phyloP scores from a whole-genome alignment of 2,113 vertebrate genomes.

The Dinomys branickii region DNA sequence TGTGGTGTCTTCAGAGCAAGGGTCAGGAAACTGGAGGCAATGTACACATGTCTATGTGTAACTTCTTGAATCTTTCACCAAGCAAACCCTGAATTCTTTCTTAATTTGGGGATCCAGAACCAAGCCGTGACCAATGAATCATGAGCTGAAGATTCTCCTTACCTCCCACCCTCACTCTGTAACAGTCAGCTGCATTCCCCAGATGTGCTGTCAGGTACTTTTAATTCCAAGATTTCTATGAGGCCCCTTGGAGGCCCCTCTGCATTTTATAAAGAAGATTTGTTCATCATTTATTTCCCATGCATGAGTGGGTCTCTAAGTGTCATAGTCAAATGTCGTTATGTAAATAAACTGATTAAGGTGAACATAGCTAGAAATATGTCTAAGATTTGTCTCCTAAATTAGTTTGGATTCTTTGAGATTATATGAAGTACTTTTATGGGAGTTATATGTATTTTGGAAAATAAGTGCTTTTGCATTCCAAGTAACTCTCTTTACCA shows the following conservation, averaged over 20 bases:
- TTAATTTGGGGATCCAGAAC: background rate
- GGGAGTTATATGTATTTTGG: background rate
- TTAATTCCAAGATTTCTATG: background rate
- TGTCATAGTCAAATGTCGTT: background rate
- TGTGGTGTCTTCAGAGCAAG: background rate
- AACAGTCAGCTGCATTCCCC: no score
- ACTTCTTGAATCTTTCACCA: background rate
- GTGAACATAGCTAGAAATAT: background rate
- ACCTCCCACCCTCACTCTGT: background rate
- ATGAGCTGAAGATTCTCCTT: background rate
- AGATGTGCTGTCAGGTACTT: background rate
- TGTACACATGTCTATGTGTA: fast-evolving
- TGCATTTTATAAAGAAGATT: background rate
- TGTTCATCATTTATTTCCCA: background rate
- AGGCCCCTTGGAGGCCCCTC: background rate
- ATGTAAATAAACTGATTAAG: constrained; percentile 34
- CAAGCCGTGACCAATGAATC: background rate
- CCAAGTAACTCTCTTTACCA: background rate
- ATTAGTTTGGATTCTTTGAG: constrained; percentile 34
- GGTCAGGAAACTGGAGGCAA: background rate
- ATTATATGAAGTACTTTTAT: background rate
- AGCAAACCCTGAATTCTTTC: background rate
- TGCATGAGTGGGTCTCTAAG: background rate
- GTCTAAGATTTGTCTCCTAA: background rate
- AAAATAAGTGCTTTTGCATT: constrained; percentile 23